Conservation (phyloP, 2,113 vertebrate species). For the Chlorodrepanis virens region DNA sequence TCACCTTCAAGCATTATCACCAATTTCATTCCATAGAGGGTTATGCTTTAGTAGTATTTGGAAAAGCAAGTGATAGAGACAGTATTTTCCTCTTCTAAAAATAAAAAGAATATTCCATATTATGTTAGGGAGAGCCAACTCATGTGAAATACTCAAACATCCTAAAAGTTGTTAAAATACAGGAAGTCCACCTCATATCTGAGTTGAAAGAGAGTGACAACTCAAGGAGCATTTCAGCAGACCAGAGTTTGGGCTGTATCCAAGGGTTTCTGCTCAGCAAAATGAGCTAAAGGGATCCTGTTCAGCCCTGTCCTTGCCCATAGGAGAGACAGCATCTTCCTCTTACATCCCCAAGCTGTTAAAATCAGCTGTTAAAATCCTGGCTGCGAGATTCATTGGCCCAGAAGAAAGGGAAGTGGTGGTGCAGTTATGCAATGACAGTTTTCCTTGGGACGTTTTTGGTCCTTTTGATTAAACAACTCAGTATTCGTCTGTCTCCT, state of each 20-base stretch:
- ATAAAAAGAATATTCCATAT: neutral
- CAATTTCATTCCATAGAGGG: neutral
- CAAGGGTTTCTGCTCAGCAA: neutral
- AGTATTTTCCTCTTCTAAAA: neutral
- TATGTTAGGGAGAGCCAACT: neutral
- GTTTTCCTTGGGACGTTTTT: neutral
- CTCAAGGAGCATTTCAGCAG: neutral
- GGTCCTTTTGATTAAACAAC: neutral
- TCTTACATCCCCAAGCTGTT: neutral
- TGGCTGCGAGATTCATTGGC: neutral
- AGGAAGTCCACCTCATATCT: neutral
- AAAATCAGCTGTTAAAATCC: neutral
- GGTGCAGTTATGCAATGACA: neutral
- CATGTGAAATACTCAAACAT: neutral
- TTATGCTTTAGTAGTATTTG: neutral
- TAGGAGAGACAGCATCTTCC: neutral
- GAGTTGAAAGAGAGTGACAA: neutral
- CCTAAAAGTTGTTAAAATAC: neutral
- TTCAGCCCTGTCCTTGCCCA: neutral
- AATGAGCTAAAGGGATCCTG: neutral
- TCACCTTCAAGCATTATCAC: neutral
- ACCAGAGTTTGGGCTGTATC: neutral
- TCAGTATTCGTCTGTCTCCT: neutral
- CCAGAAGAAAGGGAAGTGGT: slow-evolving; percentile 7
- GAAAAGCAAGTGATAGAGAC: neutral